A percentile compares a stretch with the other conserved stretches of the same genome.
Conservation (phyloP, 2,113 vertebrate species). For the Serilophus lunatus region DNA sequence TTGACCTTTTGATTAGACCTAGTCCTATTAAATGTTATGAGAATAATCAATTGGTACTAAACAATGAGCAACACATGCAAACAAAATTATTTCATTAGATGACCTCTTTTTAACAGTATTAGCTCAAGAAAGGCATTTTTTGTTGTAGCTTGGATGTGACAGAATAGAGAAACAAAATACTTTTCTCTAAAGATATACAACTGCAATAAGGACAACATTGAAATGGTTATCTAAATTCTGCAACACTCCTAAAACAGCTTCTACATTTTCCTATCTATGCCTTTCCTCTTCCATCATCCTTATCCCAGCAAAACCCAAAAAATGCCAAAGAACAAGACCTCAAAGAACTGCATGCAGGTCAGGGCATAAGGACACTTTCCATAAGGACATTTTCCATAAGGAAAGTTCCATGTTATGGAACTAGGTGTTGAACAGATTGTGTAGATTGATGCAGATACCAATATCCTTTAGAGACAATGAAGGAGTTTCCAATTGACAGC, state of each 20-base stretch:
- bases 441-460: not conserved
- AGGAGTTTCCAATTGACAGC: not conserved
- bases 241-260: not conserved
- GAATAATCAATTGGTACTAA: conserved; percentile 28
- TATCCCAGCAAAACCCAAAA: not conserved
- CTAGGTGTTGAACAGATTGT: not conserved
- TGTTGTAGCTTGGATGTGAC: not conserved
- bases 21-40: not conserved
- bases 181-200: not conserved
- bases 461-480: not conserved
- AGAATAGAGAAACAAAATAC: not conserved
- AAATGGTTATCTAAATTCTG: not conserved
- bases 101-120: not conserved
- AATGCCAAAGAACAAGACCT: not conserved
- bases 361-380: not conserved
- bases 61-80: not conserved
- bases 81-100: conserved; percentile 5
- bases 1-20: conserved; percentile 31
- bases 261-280: not conserved
- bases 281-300: not conserved
- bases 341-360: not conserved
- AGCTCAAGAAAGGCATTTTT: not conserved
- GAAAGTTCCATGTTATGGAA: not conserved
- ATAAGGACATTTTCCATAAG: not conserved
- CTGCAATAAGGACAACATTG: not conserved